Percentiles rank a stretch among this genome's conserved stretches.
These are phyloP conservation scores for Apis mellifera DNA, from an alignment of 1,140 invertebrate genomes.

Conservation along the genomic window DNA sequence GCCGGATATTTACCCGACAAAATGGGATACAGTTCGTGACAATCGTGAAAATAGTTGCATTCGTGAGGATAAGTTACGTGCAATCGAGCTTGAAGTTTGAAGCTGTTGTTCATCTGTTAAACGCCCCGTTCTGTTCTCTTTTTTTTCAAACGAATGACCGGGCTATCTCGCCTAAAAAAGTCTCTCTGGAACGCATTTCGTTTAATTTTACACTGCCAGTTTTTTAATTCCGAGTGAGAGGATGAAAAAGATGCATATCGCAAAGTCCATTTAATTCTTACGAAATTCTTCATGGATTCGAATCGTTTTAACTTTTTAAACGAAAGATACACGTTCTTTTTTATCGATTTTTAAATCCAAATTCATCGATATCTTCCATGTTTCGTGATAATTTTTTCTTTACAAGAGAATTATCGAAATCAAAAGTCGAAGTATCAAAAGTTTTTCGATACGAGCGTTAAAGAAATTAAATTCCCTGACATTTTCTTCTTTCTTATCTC, in stretches of 20 bases:
- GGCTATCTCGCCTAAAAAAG: neutral
- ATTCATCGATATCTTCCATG: no score
- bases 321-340: no score
- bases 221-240: neutral
- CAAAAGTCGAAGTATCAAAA: no score
- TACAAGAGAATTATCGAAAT: no score
- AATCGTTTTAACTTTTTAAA: neutral
- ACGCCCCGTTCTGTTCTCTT: slow-evolving; percentile 11
- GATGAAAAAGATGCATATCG: neutral
- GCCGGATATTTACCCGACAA: neutral
- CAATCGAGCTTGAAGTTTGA: slow-evolving; percentile 3
- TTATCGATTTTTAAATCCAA: no score
- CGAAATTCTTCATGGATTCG: neutral
- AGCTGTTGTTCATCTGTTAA: slow-evolving; percentile 21
- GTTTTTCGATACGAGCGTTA: neutral
- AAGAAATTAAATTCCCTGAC: no score
- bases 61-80: neutral
- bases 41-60: neutral
- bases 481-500: neutral
- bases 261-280: neutral
- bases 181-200: slow-evolving; percentile 4
- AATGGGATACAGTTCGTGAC: neutral
- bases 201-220: slow-evolving; percentile 9
- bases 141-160: neutral
- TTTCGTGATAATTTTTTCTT: no score